phyloP scores from a whole-genome alignment of 2,888 invertebrate species.

The Microctonus hyperodae region DNA sequence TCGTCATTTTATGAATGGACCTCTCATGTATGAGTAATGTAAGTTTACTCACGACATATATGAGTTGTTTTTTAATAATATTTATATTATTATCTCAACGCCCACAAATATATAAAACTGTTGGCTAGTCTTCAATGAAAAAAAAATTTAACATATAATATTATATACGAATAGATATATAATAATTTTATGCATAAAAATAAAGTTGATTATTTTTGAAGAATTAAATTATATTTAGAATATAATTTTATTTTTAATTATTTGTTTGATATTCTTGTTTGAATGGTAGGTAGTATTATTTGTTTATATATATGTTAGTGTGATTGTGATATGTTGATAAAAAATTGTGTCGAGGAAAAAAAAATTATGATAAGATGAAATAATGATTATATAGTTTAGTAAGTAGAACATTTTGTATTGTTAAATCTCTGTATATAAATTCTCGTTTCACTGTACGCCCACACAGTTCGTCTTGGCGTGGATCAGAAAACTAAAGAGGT shows the following conservation, averaged over 20 bases:
- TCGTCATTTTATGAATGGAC: conserved; percentile 27
- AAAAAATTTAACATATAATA: neutral
- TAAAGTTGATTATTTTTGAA: no score
- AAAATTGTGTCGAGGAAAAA: neutral
- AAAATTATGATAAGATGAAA: neutral
- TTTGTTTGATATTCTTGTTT: neutral
- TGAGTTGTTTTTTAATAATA: neutral
- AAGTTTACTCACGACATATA: neutral
- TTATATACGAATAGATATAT: no score
- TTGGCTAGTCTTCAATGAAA: neutral
- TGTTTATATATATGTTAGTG: neutral
- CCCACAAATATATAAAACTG: neutral
- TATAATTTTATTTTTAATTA: no score
- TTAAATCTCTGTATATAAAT: neutral
- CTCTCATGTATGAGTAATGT: neutral
- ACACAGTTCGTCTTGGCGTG: neutral
- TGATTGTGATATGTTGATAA: neutral
- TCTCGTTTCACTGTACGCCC: neutral
- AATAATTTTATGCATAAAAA: neutral
- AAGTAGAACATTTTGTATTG: conserved; percentile 2
- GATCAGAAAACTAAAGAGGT: neutral
- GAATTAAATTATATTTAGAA: no score
- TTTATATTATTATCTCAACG: neutral
- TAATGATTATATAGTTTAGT: conserved; percentile 2
- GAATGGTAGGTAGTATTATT: neutral